Conservation (phyloP, 92 coral and sea anemone species). For the Meandrina meandrites region DNA sequence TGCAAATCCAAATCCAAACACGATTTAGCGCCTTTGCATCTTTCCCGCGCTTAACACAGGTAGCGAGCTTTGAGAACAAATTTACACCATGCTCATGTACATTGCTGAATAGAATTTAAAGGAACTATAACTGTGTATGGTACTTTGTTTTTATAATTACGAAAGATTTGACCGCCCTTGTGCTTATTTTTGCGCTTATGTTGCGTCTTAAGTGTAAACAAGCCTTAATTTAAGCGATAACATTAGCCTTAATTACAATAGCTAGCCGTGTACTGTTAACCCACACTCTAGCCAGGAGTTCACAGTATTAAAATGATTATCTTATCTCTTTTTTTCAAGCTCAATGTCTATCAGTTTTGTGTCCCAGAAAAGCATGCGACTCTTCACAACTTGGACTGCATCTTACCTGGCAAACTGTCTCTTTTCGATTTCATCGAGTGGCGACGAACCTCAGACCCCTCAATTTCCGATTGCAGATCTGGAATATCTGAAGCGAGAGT, state of each 20-base stretch:
- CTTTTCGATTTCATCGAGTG: background rate
- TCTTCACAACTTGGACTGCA: conserved; percentile 19
- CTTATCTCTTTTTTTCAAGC: no score
- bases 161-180: background rate
- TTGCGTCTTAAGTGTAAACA: no score
- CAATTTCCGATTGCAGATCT: background rate
- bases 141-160: background rate
- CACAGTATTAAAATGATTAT: no score
- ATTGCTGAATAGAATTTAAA: background rate
- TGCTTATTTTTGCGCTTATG: no score
- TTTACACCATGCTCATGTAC: no score
- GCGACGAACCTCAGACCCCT: conserved; percentile 27
- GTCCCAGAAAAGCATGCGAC: background rate
- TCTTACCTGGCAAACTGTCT: background rate
- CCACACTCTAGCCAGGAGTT: no score
- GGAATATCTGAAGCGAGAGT: conserved; percentile 26
- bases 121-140: background rate
- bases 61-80: background rate
- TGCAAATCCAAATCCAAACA: background rate
- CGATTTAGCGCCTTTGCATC: background rate
- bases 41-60: background rate
- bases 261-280: no score
- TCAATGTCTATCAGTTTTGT: background rate
- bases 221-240: no score
- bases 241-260: no score